Evolutionary conservation across 2,113 vertebrate genomes (phyloP).

Genomic region (Felis chaus): DNA sequence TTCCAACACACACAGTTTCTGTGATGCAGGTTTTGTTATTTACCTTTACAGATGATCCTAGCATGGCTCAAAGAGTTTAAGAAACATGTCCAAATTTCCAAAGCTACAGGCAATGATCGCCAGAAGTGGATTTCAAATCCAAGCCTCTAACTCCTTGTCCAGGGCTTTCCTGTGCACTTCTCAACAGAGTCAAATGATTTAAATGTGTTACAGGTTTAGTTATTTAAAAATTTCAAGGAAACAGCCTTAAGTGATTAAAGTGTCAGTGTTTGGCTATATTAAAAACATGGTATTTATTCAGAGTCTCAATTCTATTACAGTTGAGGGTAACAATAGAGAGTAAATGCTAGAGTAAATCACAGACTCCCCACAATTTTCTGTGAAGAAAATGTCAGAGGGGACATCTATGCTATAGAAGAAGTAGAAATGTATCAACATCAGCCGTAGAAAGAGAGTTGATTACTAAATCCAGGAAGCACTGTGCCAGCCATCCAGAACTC

Average conservation of each 20-base stretch:
- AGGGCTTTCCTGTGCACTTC: background rate
- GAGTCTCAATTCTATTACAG: background rate
- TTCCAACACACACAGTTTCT: background rate
- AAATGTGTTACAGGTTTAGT: background rate
- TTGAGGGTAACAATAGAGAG: background rate
- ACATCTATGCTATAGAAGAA: background rate
- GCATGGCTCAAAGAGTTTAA: background rate
- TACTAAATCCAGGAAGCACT: background rate
- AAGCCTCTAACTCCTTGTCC: background rate
- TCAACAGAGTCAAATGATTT: background rate
- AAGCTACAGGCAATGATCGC: background rate
- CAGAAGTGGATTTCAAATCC: background rate
- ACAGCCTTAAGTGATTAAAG: background rate
- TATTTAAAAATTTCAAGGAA: background rate
- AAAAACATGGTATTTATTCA: background rate
- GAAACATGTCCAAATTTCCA: background rate
- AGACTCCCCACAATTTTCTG: background rate
- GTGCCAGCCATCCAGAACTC: background rate
- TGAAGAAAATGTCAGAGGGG: background rate
- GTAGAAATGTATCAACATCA: background rate
- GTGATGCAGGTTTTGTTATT: background rate
- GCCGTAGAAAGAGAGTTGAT: background rate
- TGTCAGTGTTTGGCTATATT: background rate
- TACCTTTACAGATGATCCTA: background rate
- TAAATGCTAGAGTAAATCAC: background rate